Base-by-base conservation (phyloP, 2,113 vertebrate species). In the Microtus richardsoni region DNA sequence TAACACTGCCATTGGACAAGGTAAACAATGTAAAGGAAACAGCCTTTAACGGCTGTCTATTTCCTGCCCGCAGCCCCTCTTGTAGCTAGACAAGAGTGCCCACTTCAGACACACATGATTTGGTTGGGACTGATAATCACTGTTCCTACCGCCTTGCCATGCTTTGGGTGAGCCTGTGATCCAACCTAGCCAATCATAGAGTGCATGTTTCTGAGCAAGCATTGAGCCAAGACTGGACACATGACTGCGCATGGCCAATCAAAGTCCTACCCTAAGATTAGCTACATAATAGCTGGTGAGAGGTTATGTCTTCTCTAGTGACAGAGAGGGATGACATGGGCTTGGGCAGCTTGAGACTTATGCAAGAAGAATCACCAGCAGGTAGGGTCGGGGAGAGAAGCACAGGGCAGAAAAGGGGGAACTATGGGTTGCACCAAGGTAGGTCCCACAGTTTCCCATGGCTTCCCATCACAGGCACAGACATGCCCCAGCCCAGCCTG, bases 221-320 rank as follows among this genome's bases (percentile, higher is more conserved):
- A 58, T 3, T 33, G 84, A 44, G 1, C 36, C 30, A 54, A 87
- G 30, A 74, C 49, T 36, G 22, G 74, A 30, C 78, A 26, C 0
- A 3, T 74, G 84, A 85, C 78, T 41, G 28, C 14, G 2, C 78
- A 86, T 58, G 21, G 54, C 6, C 54, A 30, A 4, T 66, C 75
- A 60, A 62, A 70, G 44, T 28, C 74, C 60, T 47, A 33, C 36
- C 74, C 49, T 73, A 62, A 75, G 74, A 19, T 2, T 36, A 64
- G 41, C 0, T 2, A 6, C 0, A 0, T 2, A 66, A 30, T 16
- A 0, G 26, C 54, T 5, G 39, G 33, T 44, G 22, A 47, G 74
- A 79, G 13, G 2, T 30, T 36, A 16, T 16, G 22, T 22, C 30
- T 47, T 66, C 75, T 47, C 64, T 16, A 24, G 2, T 9, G 71